Evolutionary conservation across 2,888 invertebrate genomes (phyloP).

Genomic region (Aricia artaxerxes): DNA sequence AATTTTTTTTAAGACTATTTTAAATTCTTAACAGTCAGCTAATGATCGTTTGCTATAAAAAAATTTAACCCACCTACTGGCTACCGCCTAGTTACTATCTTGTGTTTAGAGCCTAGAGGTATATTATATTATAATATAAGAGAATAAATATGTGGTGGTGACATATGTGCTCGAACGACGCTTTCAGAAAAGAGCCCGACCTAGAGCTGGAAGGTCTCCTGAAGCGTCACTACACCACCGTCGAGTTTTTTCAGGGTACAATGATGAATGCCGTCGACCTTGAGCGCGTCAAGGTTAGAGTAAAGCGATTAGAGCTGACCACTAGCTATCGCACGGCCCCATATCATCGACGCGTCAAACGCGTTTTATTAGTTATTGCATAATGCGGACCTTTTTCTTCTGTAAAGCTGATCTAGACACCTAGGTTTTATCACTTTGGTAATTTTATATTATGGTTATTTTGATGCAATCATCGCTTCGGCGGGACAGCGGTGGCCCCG

Average conservation of each 20-base stretch:
- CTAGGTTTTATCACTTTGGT: slow-evolving; percentile 78
- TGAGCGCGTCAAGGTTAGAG: slow-evolving; percentile 98
- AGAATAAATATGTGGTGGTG: slow-evolving; percentile 43
- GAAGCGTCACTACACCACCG: slow-evolving; percentile 99
- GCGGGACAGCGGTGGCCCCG: slow-evolving; percentile 53
- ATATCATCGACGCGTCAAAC: slow-evolving; percentile 58
- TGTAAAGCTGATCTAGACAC: slow-evolving; percentile 77
- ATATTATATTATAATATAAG: slow-evolving; percentile 24
- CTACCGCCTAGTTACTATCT: background rate
- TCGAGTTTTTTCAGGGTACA: slow-evolving; percentile 99
- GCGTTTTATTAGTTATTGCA: slow-evolving; percentile 71
- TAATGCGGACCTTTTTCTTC: slow-evolving; percentile 72
- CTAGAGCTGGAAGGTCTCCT: slow-evolving; percentile 99
- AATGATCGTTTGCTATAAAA: background rate
- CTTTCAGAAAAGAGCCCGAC: slow-evolving; percentile 99
- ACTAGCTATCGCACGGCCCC: slow-evolving; percentile 79
- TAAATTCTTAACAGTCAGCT: background rate
- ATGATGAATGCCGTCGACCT: slow-evolving; percentile 99
- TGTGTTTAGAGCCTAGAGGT: background rate
- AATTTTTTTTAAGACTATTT: background rate
- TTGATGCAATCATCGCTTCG: slow-evolving; percentile 80
- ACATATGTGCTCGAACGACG: slow-evolving; percentile 71
- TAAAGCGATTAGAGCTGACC: slow-evolving; percentile 74
- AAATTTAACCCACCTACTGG: background rate
- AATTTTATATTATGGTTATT: slow-evolving; percentile 76